Conservation (phyloP, 1,140 invertebrate species). For the Zaprionus gabonicus region DNA sequence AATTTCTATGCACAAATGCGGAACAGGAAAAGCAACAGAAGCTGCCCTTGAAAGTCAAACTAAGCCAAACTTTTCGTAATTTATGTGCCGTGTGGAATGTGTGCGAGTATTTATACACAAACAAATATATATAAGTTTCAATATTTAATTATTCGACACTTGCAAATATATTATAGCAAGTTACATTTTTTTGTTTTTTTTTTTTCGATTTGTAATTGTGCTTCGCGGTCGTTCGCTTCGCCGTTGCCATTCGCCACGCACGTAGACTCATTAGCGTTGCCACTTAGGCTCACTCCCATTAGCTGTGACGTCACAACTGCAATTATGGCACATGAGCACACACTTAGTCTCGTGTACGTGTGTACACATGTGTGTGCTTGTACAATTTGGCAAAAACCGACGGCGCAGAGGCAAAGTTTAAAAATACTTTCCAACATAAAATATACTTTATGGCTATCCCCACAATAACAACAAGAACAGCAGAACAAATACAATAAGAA, state of each 20-base stretch:
- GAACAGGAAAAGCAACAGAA: constrained; percentile 6
- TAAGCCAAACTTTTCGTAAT: constrained; percentile 6
- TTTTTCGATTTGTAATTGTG: constrained; percentile 8
- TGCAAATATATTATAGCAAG: background rate
- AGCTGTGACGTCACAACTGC: constrained; percentile 16
- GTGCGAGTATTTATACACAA: background rate
- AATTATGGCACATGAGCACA: constrained; percentile 6
- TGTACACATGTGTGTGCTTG: background rate
- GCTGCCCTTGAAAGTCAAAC: constrained; percentile 20
- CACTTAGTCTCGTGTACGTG: background rate
- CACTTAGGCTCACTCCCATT: constrained; percentile 1
- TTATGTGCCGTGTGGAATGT: background rate
- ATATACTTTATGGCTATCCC: constrained; percentile 57
- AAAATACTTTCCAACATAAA: constrained; percentile 62
- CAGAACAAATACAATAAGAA: constrained; percentile 31
- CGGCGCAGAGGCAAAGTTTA: constrained; percentile 48
- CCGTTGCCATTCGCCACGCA: background rate
- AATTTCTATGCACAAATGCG: constrained; percentile 52
- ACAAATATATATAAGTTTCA: background rate
- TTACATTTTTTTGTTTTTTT: background rate
- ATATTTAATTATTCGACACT: background rate
- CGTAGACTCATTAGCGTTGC: constrained; percentile 9
- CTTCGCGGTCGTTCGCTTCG: background rate
- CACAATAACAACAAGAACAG: constrained; percentile 31
- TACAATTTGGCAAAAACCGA: constrained; percentile 20